phyloP scores from a whole-genome alignment of 2,797 vertebrate genomes.

The Manis crassicaudata region DNA sequence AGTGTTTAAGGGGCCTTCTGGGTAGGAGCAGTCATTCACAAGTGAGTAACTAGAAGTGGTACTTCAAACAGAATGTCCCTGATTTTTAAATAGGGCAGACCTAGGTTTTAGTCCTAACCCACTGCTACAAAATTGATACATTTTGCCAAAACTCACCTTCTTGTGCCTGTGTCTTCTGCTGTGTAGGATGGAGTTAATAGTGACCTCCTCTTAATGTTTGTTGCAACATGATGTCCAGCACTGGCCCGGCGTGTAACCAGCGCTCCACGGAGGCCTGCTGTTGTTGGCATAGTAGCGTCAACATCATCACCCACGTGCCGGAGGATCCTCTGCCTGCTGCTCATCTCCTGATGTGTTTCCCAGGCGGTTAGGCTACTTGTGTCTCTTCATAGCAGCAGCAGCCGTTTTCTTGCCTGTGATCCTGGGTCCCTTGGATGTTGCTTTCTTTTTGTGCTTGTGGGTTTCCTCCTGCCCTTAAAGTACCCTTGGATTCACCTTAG shows the following conservation, averaged over 20 bases:
- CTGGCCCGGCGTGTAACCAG: neutral
- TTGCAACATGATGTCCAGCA: too few species aligned
- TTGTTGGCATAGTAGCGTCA: neutral
- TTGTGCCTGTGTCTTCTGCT: neutral
- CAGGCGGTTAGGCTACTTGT: accelerated
- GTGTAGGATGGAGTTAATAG: neutral
- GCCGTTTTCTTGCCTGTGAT: neutral
- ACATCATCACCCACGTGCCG: too few species aligned
- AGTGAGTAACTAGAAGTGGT: neutral
- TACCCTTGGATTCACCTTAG: slow-evolving; percentile 30
- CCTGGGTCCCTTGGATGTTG: neutral
- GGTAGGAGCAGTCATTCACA: neutral
- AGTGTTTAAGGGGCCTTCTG: neutral
- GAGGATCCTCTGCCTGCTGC: neutral
- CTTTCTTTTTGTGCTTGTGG: neutral
- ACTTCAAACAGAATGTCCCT: neutral
- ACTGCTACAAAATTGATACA: neutral
- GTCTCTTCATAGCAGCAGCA: neutral
- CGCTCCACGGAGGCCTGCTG: accelerated
- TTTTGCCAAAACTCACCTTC: neutral
- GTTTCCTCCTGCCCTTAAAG: neutral
- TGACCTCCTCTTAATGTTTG: accelerated
- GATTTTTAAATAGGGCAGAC: neutral
- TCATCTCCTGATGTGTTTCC: neutral
- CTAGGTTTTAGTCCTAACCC: neutral